A percentile compares a stretch with the other conserved stretches of the same genome.
phyloP scores from a whole-genome alignment of 2,113 vertebrate species.

The Merops nubicus region DNA sequence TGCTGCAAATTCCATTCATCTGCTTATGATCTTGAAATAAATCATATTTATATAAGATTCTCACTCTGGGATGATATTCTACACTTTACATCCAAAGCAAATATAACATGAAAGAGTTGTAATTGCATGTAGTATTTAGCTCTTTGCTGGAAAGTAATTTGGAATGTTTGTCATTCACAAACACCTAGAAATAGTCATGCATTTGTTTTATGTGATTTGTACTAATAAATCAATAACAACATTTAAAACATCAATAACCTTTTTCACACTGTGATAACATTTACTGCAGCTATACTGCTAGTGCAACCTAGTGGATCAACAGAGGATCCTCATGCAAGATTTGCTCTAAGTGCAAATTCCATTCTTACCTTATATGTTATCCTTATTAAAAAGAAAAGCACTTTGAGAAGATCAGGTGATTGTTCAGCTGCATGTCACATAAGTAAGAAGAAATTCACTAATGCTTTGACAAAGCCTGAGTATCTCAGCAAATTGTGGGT shows the following conservation, averaged over 20 bases:
- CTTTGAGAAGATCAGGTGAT: not conserved
- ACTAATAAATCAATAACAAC: not conserved
- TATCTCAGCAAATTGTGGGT: not conserved
- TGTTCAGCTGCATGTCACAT: not conserved
- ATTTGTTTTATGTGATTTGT: not conserved
- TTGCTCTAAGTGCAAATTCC: not conserved
- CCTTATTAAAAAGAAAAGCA: not conserved
- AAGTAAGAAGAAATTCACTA: not conserved
- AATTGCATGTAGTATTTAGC: not conserved
- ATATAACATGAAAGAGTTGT: not conserved
- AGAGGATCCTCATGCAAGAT: not conserved
- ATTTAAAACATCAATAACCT: not conserved
- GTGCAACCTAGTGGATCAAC: not conserved
- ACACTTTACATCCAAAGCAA: not conserved
- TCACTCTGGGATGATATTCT: not conserved
- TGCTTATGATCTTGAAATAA: not conserved
- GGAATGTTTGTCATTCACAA: not conserved
- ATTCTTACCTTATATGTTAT: not conserved
- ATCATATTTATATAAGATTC: not conserved
- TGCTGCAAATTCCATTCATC: not conserved
- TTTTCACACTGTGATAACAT: not conserved
- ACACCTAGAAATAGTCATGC: not conserved
- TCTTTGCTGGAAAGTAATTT: not conserved
- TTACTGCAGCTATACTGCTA: not conserved
- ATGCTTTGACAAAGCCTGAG: not conserved